Conservation (phyloP, 1,140 invertebrate species). For the Drosophila ogumai region DNA sequence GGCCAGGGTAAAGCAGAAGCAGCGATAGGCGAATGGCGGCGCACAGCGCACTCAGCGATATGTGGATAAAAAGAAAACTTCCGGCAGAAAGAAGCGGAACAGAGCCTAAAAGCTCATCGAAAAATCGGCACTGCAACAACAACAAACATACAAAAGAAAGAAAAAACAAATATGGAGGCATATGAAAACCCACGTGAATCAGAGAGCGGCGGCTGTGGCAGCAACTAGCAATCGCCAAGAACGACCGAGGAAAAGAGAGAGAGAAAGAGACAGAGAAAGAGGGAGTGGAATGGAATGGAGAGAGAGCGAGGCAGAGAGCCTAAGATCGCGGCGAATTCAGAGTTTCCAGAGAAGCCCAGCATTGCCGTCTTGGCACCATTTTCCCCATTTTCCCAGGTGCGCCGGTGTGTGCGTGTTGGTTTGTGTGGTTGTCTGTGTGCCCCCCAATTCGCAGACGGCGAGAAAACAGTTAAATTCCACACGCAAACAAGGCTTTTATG, state of each 20-base stretch:
- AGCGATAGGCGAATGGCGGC: slow-evolving; percentile 57
- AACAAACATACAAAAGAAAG: slow-evolving; percentile 16
- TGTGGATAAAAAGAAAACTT: slow-evolving; percentile 80
- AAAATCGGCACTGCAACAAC: slow-evolving; percentile 57
- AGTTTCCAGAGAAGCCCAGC: slow-evolving; percentile 57
- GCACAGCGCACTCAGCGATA: slow-evolving; percentile 47
- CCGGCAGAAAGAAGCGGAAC: slow-evolving; percentile 55
- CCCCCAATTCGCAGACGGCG: slow-evolving; percentile 29
- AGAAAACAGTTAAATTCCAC: slow-evolving; percentile 50
- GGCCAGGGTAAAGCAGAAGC: slow-evolving; percentile 63
- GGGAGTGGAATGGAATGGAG: slow-evolving; percentile 24
- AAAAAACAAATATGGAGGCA: slow-evolving; percentile 19
- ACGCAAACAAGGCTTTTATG: slow-evolving; percentile 48
- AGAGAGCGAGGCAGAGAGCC: slow-evolving; percentile 43
- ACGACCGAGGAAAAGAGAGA: slow-evolving; percentile 34
- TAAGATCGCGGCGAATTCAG: slow-evolving; percentile 75
- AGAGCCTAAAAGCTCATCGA: slow-evolving; percentile 55
- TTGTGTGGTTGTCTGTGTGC: slow-evolving; percentile 31
- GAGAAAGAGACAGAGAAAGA: slow-evolving; percentile 26
- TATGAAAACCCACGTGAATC: slow-evolving; percentile 79
- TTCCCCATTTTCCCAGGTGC: slow-evolving; percentile 58
- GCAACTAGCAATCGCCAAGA: slow-evolving; percentile 48
- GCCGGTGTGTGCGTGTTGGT: slow-evolving; percentile 31
- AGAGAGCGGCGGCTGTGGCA: slow-evolving; percentile 58
- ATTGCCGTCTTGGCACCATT: slow-evolving; percentile 47